Conservation (phyloP, 2,797 vertebrate species). For the Jordanella pulchra region DNA sequence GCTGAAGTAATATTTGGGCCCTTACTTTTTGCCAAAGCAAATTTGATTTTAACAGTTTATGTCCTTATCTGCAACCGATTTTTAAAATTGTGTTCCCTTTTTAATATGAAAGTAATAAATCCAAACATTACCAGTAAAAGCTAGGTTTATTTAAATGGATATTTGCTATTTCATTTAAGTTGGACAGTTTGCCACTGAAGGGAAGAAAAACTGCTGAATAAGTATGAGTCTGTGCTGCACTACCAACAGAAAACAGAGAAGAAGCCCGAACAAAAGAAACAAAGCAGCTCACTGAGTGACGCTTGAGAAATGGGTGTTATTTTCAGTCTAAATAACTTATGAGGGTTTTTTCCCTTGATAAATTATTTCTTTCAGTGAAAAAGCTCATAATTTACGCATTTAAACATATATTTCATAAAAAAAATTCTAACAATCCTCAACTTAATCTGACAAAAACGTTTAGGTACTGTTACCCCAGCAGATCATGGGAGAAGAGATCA, state of each 20-base stretch:
- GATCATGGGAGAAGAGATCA: too few species aligned
- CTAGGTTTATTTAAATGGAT: background rate
- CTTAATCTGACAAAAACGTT: too few species aligned
- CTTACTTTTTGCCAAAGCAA: slow-evolving; percentile 9
- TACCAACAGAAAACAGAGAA: slow-evolving; percentile 16
- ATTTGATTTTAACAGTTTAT: background rate
- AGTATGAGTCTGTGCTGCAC: slow-evolving; percentile 6
- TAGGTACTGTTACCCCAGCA: too few species aligned
- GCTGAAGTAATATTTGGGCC: slow-evolving; percentile 24
- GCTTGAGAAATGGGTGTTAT: slow-evolving; percentile 14
- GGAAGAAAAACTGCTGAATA: slow-evolving; percentile 21
- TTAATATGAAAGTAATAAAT: slow-evolving; percentile 2
- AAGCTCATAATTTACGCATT: background rate
- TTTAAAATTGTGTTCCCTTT: background rate
- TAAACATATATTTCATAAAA: background rate
- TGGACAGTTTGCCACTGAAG: slow-evolving; percentile 2
- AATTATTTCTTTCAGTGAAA: background rate
- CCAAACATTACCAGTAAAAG: slow-evolving; percentile 2
- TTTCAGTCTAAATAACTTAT: slow-evolving; percentile 46
- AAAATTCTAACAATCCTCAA: too few species aligned
- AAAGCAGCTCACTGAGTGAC: slow-evolving; percentile 12
- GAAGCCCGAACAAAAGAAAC: slow-evolving; percentile 11
- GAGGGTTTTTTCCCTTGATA: slow-evolving; percentile 10
- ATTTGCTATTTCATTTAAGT: background rate
- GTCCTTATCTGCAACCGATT: background rate